These are phyloP conservation scores for Rhinella marina DNA, from an alignment of 2,797 vertebrate genomes.

Conservation along the genomic window DNA sequence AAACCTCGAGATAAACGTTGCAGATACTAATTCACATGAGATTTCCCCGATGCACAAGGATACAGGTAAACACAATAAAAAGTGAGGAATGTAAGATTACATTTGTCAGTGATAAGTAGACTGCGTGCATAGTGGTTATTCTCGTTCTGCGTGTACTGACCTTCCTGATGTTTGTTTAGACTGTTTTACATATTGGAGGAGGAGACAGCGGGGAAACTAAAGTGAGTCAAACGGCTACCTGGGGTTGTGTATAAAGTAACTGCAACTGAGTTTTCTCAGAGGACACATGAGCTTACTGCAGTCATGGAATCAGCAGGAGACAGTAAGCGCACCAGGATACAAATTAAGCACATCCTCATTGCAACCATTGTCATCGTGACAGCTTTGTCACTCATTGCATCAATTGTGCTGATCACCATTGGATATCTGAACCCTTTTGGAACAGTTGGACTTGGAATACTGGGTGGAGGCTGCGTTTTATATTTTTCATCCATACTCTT, in stretches of 20 bases:
- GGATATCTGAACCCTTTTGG: constrained; percentile 53
- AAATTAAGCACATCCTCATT: constrained; percentile 8
- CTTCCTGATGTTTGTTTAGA: constrained; percentile 18
- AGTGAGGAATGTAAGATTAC: background rate
- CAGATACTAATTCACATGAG: background rate
- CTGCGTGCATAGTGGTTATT: constrained; percentile 32
- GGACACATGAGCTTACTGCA: background rate
- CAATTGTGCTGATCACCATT: constrained; percentile 37
- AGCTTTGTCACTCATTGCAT: constrained; percentile 4
- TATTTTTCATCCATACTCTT: constrained; percentile 33
- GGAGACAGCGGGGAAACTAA: constrained; percentile 33
- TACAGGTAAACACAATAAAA: background rate
- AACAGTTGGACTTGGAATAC: constrained; percentile 46
- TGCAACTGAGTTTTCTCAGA: constrained; percentile 36
- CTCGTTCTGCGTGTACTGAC: constrained; percentile 43
- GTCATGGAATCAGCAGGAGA: constrained; percentile 13
- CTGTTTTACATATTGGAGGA: constrained; percentile 52
- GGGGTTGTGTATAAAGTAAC: constrained; percentile 11
- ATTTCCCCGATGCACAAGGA: background rate
- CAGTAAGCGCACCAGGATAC: background rate
- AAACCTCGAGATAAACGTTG: background rate
- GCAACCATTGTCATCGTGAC: background rate
- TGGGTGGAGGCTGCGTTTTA: constrained; percentile 49
- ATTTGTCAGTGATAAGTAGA: constrained; percentile 1
- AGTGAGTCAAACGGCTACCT: constrained; percentile 18